Evolutionary conservation across 53 echinoderm and acorn worm species (phyloP).

Genomic region (Zoroaster sp.): DNA sequence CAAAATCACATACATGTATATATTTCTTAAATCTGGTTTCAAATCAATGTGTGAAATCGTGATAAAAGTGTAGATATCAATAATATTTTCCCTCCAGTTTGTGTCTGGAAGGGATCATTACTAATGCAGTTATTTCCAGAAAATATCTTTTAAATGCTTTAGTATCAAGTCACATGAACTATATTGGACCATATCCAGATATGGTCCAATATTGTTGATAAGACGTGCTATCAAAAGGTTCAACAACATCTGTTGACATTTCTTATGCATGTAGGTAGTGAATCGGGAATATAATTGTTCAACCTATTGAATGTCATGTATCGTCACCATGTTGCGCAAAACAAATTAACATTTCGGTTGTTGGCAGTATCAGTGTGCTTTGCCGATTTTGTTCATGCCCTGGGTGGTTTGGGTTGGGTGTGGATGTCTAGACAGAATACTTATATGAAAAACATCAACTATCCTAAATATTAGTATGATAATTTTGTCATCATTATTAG

Average conservation of each 20-base stretch:
- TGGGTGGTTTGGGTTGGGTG: background rate
- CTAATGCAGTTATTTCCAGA: background rate
- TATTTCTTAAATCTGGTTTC: background rate
- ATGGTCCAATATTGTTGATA: too few species aligned
- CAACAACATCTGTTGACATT: background rate
- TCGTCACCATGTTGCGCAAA: background rate
- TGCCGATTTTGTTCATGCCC: background rate
- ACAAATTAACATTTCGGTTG: background rate
- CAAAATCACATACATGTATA: background rate
- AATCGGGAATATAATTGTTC: background rate
- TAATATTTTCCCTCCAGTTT: background rate
- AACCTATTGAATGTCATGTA: background rate
- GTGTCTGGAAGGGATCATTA: background rate
- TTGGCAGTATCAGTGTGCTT: background rate
- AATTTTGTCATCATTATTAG: background rate
- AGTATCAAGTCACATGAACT: too few species aligned
- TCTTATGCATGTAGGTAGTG: background rate
- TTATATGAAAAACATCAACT: background rate
- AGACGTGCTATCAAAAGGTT: too few species aligned
- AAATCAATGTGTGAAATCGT: background rate
- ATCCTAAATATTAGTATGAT: background rate
- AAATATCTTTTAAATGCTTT: background rate
- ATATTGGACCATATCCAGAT: too few species aligned
- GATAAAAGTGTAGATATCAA: background rate
- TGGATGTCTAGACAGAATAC: background rate